phyloP scores from a whole-genome alignment of 2,113 vertebrate genomes.

The Chelonoidis abingdonii region DNA sequence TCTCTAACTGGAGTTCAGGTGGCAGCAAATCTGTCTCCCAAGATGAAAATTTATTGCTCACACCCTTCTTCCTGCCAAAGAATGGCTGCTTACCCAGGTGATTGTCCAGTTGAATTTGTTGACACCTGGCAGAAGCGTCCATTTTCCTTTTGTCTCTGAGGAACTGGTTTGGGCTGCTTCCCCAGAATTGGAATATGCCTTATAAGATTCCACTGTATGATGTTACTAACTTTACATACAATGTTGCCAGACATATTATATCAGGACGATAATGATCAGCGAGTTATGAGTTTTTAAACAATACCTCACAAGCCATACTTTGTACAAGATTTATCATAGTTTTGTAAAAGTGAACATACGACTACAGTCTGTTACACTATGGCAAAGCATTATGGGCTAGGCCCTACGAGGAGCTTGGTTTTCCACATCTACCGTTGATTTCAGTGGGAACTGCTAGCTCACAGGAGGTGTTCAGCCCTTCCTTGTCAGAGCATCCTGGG shows the following conservation, averaged over 20 bases:
- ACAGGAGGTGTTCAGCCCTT: accelerated
- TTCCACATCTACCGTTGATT: neutral
- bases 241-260: neutral
- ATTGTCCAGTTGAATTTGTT: neutral
- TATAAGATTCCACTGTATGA: neutral
- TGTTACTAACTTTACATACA: neutral
- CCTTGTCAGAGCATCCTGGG: constrained; percentile 25
- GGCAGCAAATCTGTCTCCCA: neutral
- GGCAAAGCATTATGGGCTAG: neutral
- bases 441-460: neutral
- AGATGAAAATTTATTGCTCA: neutral
- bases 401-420: neutral
- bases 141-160: neutral
- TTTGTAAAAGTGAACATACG: neutral
- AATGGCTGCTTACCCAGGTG: neutral
- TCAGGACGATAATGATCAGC: neutral
- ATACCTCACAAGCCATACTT: neutral
- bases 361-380: constrained; percentile 4
- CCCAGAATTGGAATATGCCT: neutral
- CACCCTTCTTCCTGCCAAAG: neutral
- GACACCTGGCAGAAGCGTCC: neutral
- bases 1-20: neutral
- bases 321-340: neutral
- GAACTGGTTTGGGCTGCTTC: neutral
- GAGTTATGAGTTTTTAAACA: neutral